Evolutionary conservation across 1,140 invertebrate species (phyloP).

Genomic region (Dufourea novaeangliae): DNA sequence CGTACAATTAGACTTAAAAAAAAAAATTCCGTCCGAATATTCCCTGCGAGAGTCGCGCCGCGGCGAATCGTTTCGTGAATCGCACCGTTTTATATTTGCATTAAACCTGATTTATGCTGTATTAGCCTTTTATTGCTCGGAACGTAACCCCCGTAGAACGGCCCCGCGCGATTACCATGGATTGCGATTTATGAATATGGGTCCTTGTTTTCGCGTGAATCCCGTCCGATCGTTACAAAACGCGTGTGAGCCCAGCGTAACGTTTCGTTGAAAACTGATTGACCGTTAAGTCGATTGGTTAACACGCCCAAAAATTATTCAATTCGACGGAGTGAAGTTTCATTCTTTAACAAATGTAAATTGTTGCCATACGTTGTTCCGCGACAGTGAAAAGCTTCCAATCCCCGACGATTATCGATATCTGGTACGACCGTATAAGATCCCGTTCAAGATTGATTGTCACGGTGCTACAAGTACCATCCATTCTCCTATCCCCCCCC

Average conservation of each 20-base stretch:
- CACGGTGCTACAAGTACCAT: constrained; percentile 29
- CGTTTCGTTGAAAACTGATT: background rate
- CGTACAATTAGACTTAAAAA: background rate
- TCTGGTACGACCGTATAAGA: constrained; percentile 5
- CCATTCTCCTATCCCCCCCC: constrained; percentile 35
- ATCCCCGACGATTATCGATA: background rate
- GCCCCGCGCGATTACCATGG: constrained; percentile 11
- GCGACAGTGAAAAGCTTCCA: background rate
- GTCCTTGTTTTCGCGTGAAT: constrained; percentile 1
- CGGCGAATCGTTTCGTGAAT: background rate
- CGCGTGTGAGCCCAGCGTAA: background rate
- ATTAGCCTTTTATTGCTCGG: constrained; percentile 26
- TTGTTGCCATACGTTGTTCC: no score
- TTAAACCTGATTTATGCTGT: constrained; percentile 35
- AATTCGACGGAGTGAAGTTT: no score
- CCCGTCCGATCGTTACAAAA: background rate
- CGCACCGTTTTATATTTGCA: constrained; percentile 15
- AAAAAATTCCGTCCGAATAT: background rate
- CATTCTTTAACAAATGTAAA: no score
- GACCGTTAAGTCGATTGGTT: no score
- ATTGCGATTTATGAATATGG: constrained; percentile 31
- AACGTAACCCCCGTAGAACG: background rate
- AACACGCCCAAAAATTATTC: no score
- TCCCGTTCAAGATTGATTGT: constrained; percentile 42
- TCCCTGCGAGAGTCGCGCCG: background rate